These are phyloP conservation scores for Lamellibrachia luymesi DNA, from an alignment of 1,140 invertebrate species.

Conservation along the genomic window DNA sequence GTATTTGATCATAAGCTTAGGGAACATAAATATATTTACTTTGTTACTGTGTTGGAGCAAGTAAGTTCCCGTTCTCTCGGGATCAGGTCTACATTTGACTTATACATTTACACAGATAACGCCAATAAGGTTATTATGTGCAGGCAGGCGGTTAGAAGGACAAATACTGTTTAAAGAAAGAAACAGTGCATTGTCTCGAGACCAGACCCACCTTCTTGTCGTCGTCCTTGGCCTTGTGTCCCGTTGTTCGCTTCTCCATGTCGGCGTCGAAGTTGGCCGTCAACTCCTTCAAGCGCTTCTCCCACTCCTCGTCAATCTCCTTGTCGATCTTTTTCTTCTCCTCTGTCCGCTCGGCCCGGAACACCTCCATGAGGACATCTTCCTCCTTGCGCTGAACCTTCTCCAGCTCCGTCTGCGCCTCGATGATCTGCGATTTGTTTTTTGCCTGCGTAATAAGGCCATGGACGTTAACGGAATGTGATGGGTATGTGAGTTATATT, in stretches of 20 bases:
- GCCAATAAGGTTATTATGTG: no score
- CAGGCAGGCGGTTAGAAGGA: no score
- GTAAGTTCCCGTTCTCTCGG: background rate
- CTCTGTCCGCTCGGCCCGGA: slow-evolving; percentile 41
- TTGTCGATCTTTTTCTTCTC: slow-evolving; percentile 45
- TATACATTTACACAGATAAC: background rate
- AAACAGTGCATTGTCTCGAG: background rate
- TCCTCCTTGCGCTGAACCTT: slow-evolving; percentile 49
- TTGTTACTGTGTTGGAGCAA: no score
- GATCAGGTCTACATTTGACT: background rate
- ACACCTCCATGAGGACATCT: slow-evolving; percentile 47
- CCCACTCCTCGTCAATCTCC: slow-evolving; percentile 55
- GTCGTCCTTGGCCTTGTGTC: slow-evolving; percentile 32
- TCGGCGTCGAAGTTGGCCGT: slow-evolving; percentile 50
- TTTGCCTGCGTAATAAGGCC: background rate
- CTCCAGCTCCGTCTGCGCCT: slow-evolving; percentile 54
- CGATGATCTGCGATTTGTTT: slow-evolving; percentile 37
- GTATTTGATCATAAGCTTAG: no score
- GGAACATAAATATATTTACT: no score
- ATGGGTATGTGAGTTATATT: no score
- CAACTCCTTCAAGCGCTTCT: slow-evolving; percentile 49
- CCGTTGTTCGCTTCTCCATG: slow-evolving; percentile 44
- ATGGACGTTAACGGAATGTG: no score
- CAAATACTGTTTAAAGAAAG: background rate
- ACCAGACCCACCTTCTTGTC: slow-evolving; percentile 43